These are phyloP conservation scores for Lethrus apterus DNA, from an alignment of 1,140 invertebrate genomes.

Conservation along the genomic window DNA sequence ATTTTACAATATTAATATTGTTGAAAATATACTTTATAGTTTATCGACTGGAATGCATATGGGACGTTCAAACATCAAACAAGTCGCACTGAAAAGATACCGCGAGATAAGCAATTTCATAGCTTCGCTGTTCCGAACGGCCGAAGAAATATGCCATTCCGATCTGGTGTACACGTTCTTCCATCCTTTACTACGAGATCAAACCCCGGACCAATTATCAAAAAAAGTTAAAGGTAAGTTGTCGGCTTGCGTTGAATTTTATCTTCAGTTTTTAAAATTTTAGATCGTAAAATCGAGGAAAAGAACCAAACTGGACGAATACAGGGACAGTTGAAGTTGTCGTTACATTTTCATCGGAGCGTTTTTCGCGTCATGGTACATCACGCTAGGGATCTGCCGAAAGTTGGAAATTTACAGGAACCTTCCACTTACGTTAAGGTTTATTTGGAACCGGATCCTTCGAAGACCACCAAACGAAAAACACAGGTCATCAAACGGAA, in stretches of 20 bases:
- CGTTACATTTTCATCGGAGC: conserved; percentile 73
- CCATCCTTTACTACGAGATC: conserved; percentile 86
- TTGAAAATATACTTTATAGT: conserved; percentile 43
- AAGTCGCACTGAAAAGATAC: conserved; percentile 85
- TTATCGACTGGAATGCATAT: conserved; percentile 71
- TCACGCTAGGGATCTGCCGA: conserved; percentile 77
- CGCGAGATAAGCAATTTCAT: conserved; percentile 83
- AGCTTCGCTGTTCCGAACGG: conserved; percentile 73
- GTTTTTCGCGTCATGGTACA: conserved; percentile 80
- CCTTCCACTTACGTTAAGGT: conserved; percentile 92
- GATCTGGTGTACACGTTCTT: conserved; percentile 97
- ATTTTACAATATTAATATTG: neutral
- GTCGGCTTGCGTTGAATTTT: neutral
- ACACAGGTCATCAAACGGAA: conserved; percentile 88
- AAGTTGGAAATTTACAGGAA: conserved; percentile 63
- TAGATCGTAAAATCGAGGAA: conserved; percentile 20
- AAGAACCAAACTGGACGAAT: conserved; percentile 30
- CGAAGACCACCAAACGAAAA: conserved; percentile 88
- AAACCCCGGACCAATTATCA: conserved; percentile 66
- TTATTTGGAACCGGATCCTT: conserved; percentile 82
- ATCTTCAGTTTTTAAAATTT: conserved; percentile 1
- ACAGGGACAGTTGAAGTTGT: conserved; percentile 53
- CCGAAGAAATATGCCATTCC: conserved; percentile 90
- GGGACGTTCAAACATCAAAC: conserved; percentile 87
- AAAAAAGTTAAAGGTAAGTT: conserved; percentile 56